Base-by-base conservation (phyloP, 2,113 vertebrate species). In the Megaceryle maxima region DNA sequence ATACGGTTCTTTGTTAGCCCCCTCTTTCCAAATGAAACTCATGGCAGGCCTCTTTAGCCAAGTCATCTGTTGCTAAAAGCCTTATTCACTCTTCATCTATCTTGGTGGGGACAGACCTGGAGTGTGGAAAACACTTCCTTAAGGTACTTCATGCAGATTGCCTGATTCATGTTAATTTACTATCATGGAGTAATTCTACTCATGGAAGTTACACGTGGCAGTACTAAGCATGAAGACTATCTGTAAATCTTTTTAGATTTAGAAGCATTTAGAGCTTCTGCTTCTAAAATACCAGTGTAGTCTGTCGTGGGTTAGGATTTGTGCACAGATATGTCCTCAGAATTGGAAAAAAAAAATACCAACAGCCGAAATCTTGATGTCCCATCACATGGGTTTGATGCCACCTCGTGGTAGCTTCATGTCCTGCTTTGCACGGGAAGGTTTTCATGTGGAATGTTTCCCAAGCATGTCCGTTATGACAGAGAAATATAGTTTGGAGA, bases 381-480 rank as follows among this genome's bases (percentile, higher is more conserved):
- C 37, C 26, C 59, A 76, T 21, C 25, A 8, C 4, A 24, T 60
- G 90, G 19, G 76, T 76, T 68, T 92, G 70, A 70, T 94, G 96
- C 97, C 97, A 96, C 85, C 97, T 95, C 51, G 94, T 94, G 97
- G 97, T 37, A 56, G 29, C 19, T 88, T 28, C 39, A 15, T 5
- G 26, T 56, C 66, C 37, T 66, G 44, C 21, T 24, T 41, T 25
- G 15, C 59, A 60, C 46, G 25, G 28, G 17, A 78, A 93, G 25
- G 25, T 46, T 67, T 69, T 13, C 25, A 3, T 33, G 18, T 15
- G 9, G 28, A 33, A 11, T 24, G 20, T 55, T 92, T 60, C 70
- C 62, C 39, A 53, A 35, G 19, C 1, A 0, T 5, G 16, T 33
- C 92, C 35, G 26, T 77, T 22, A 26, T 3, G 24, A 64, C 35